Conservation (phyloP, 2,797 vertebrate genomes). For the Argyrosomus regius region DNA sequence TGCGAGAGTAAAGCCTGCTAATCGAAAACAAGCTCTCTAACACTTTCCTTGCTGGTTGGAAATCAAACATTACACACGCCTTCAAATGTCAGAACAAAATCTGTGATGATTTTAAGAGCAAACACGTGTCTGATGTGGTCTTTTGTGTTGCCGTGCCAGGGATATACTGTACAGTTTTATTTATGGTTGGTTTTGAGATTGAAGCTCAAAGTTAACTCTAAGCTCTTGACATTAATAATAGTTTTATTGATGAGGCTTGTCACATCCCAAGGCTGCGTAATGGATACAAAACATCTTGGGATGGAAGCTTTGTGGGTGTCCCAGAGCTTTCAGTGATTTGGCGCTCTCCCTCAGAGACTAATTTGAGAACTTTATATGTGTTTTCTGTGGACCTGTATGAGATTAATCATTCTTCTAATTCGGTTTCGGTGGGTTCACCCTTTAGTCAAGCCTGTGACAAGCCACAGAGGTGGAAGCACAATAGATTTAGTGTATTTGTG, state of each 20-base stretch:
- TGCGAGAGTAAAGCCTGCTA: conserved; percentile 32
- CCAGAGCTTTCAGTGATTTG: conserved; percentile 38
- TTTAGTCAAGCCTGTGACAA: conserved; percentile 56
- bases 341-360: conserved; percentile 35
- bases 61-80: conserved; percentile 27
- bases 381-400: conserved; percentile 36
- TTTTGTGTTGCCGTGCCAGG: conserved; percentile 31
- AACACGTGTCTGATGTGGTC: conserved; percentile 46
- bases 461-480: conserved; percentile 37
- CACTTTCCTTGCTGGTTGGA: conserved; percentile 23
- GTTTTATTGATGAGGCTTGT: conserved; percentile 74
- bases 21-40: conserved; percentile 54
- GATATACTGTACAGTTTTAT: conserved; percentile 48
- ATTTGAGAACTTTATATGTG: conserved; percentile 48
- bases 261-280: conserved; percentile 61
- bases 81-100: conserved; percentile 27
- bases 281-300: conserved; percentile 62
- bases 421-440: conserved; percentile 37
- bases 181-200: conserved; percentile 55
- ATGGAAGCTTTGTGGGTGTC: conserved; percentile 61
- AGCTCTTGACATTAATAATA: conserved; percentile 68
- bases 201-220: conserved; percentile 43
- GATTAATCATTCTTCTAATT: conserved; percentile 59
- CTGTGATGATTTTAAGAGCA: conserved; percentile 48
- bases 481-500: conserved; percentile 30